Percentiles rank a stretch among this genome's conserved stretches.
Evolutionary conservation across 2,888 invertebrate species (phyloP).

Genomic region (Orthosia cruda): DNA sequence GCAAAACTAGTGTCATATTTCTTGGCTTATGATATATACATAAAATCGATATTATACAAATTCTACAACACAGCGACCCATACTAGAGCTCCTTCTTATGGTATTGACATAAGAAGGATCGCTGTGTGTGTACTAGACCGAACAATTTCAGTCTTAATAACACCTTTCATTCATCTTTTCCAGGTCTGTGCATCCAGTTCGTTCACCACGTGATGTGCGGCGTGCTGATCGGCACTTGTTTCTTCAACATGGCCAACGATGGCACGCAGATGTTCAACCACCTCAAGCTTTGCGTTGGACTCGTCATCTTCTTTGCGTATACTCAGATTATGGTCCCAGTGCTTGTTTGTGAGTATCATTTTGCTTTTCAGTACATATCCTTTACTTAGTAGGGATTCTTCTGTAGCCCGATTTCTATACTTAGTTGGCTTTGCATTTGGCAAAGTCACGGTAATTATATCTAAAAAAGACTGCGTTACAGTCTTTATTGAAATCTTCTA

Average conservation of each 20-base stretch:
- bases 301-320: conserved; percentile 93
- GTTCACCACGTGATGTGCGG: conserved; percentile 93
- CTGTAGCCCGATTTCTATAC: background rate
- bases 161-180: background rate
- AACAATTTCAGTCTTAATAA: too few species aligned
- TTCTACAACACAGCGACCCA: background rate
- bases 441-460: too few species aligned
- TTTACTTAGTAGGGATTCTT: background rate
- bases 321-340: conserved; percentile 94
- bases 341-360: conserved; percentile 92
- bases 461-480: background rate
- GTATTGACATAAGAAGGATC: too few species aligned
- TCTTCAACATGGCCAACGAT: conserved; percentile 93
- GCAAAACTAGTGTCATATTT: too few species aligned
- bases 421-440: background rate
- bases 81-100: background rate
- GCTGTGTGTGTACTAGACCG: too few species aligned
- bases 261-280: conserved; percentile 94
- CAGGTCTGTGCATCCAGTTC: conserved; percentile 92
- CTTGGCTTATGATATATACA: too few species aligned
- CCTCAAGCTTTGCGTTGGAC: conserved; percentile 93
- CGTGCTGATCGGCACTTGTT: conserved; percentile 91
- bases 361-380: background rate
- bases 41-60: too few species aligned
- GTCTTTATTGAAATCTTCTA: too few species aligned